Evolutionary conservation across 2,888 invertebrate genomes (phyloP).

Genomic region (Diarsia rubi): DNA sequence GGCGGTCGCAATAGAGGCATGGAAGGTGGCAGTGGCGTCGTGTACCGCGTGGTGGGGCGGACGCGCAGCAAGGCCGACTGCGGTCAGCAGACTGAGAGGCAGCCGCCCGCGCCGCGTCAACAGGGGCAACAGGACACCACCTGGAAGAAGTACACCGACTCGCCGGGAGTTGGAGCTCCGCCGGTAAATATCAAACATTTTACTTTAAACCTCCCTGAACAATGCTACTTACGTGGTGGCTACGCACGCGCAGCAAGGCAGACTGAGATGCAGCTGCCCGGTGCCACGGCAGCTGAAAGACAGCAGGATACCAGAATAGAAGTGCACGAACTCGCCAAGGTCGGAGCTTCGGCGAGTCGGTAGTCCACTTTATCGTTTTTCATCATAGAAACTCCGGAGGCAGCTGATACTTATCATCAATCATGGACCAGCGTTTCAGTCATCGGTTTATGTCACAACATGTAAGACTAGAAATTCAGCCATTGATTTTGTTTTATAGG

Average conservation of each 20-base stretch:
- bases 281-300: too few relatives aligned
- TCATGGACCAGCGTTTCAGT: neutral
- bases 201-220: neutral
- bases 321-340: too few relatives aligned
- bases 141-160: constrained; percentile 92
- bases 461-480: neutral
- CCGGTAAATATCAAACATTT: constrained; percentile 76
- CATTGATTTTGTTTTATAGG: neutral
- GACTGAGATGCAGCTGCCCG: too few relatives aligned
- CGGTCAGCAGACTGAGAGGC: constrained; percentile 88
- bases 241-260: constrained; percentile 84
- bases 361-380: too few relatives aligned
- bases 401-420: neutral
- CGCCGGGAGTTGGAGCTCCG: constrained; percentile 92
- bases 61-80: constrained; percentile 88
- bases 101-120: constrained; percentile 78
- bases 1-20: constrained; percentile 89
- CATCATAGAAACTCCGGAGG: too few relatives aligned
- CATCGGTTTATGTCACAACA: neutral
- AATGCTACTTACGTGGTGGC: constrained; percentile 87
- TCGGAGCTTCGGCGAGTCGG: too few relatives aligned
- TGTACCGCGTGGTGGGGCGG: constrained; percentile 87
- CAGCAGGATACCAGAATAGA: too few relatives aligned
- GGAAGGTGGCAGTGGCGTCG: constrained; percentile 91
- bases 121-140: constrained; percentile 89